phyloP scores from a whole-genome alignment of 2,113 vertebrate species.

The Calcarius ornatus region DNA sequence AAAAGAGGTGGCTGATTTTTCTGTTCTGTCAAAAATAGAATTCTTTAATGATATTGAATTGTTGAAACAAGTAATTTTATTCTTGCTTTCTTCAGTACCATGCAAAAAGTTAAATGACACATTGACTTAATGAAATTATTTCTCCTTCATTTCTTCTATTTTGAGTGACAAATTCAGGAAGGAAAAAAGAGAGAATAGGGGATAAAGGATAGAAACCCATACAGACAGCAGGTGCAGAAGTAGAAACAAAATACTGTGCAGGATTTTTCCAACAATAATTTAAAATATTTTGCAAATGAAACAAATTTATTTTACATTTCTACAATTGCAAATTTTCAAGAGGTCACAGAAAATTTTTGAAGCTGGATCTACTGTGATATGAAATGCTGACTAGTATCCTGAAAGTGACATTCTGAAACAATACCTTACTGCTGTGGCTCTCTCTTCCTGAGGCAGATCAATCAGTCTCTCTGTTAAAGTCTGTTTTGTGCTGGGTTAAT shows the following conservation, averaged over 20 bases:
- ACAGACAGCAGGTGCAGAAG: background rate
- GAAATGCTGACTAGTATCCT: background rate
- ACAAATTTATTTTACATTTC: rapidly evolving
- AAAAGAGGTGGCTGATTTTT: background rate
- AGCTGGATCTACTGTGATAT: background rate
- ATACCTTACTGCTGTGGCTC: background rate
- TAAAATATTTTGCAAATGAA: background rate
- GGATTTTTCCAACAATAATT: background rate
- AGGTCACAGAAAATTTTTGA: background rate
- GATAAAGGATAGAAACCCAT: background rate
- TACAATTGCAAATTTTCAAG: background rate
- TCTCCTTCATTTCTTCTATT: background rate
- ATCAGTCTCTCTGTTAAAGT: background rate
- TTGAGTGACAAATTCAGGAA: background rate
- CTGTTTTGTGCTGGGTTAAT: background rate
- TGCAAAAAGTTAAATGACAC: background rate
- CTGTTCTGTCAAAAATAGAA: background rate
- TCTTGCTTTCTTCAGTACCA: background rate
- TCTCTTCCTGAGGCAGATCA: background rate
- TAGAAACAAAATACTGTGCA: background rate
- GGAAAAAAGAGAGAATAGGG: background rate
- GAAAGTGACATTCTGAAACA: background rate
- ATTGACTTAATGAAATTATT: background rate
- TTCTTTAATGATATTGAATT: background rate
- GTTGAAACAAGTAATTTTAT: background rate